A percentile compares a stretch with the other conserved stretches of the same genome.
phyloP scores from a whole-genome alignment of 2,888 invertebrate genomes.

The Sarcophaga variegata region DNA sequence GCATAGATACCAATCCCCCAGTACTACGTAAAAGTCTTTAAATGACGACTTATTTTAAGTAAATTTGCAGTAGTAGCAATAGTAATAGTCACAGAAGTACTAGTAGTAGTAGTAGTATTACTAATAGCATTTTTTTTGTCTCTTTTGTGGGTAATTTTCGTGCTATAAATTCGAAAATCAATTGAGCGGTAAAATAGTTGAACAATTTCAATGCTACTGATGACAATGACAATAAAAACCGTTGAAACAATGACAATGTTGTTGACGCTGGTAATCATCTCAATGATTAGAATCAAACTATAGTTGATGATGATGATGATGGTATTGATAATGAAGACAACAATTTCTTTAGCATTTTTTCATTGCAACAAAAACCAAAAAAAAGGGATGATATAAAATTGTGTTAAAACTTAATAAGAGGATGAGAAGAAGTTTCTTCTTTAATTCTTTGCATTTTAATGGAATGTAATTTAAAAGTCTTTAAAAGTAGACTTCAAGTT shows the following conservation, averaged over 20 bases:
- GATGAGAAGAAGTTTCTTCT: no score
- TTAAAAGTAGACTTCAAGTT: no score
- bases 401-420: slow-evolving; percentile 48
- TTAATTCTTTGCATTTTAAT: no score
- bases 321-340: slow-evolving; percentile 16
- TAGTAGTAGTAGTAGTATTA: no score
- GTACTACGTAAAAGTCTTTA: no score
- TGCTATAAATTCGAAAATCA: slow-evolving; percentile 79
- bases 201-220: slow-evolving; percentile 71
- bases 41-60: no score
- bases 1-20: no score
- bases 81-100: no score
- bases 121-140: neutral
- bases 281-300: no score
- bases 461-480: no score
- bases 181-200: slow-evolving; percentile 79
- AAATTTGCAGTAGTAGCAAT: no score
- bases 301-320: slow-evolving; percentile 6
- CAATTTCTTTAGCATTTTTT: slow-evolving; percentile 25
- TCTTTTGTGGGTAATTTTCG: slow-evolving; percentile 18
- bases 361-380: slow-evolving; percentile 39
- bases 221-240: slow-evolving; percentile 51
- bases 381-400: slow-evolving; percentile 5
- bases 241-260: slow-evolving; percentile 51
- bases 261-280: neutral